These are phyloP conservation scores for Pseudoips prasinana DNA, from an alignment of 2,888 invertebrate species.

Conservation along the genomic window DNA sequence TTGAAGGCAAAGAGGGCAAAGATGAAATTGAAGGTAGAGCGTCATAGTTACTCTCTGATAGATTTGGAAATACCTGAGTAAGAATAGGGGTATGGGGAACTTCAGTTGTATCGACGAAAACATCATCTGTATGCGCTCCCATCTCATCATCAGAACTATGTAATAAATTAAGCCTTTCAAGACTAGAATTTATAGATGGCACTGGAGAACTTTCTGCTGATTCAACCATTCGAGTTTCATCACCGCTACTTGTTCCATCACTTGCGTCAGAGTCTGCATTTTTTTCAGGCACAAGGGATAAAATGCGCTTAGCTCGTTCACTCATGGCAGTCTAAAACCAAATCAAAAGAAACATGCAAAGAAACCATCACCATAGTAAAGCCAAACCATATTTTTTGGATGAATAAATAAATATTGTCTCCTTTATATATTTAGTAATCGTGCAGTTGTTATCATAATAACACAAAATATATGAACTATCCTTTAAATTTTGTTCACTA, in stretches of 20 bases:
- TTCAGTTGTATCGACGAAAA: not conserved
- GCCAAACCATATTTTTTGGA: no score
- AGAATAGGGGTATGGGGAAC: slow-evolving; percentile 1
- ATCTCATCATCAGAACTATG: not conserved
- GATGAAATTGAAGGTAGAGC: not conserved
- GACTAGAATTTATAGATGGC: not conserved
- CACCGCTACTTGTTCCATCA: not conserved
- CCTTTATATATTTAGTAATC: no score
- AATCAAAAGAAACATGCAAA: no score
- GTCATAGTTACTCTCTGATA: not conserved
- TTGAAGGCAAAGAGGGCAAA: not conserved
- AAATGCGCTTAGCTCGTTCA: not conserved
- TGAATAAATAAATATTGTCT: no score
- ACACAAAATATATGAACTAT: no score
- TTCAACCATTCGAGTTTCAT: not conserved
- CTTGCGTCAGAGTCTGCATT: slow-evolving; percentile 1
- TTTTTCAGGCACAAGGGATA: not conserved
- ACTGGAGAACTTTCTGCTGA: not conserved
- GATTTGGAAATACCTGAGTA: not conserved
- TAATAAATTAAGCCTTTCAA: not conserved
- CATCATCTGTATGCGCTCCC: not conserved
- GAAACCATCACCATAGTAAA: no score
- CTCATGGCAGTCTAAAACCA: no score
- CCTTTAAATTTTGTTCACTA: no score
- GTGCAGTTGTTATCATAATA: no score